A percentile compares a stretch with the other conserved stretches of the same genome.
Evolutionary conservation across 2,888 invertebrate genomes (phyloP).

Genomic region (Patella depressa): DNA sequence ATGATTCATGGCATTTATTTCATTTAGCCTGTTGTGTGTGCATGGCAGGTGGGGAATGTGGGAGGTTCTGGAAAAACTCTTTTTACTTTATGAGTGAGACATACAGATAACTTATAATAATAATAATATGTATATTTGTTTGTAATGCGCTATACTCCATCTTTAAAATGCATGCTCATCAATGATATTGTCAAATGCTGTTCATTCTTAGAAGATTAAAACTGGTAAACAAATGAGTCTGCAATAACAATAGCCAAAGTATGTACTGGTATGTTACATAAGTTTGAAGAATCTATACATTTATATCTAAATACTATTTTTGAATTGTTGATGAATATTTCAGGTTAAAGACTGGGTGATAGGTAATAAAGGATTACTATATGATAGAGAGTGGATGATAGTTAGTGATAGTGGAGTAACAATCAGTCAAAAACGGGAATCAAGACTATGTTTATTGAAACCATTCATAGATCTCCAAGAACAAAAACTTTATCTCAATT

Average conservation of each 20-base stretch:
- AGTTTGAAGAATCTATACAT: background rate
- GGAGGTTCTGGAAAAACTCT: no score
- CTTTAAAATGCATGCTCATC: no score
- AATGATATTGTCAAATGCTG: no score
- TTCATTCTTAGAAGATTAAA: no score
- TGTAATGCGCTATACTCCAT: no score
- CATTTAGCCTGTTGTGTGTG: no score
- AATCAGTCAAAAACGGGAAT: slow-evolving; percentile 88
- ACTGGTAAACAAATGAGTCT: background rate
- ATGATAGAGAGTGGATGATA: slow-evolving; percentile 96
- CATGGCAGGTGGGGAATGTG: no score
- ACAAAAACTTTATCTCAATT: slow-evolving; percentile 64
- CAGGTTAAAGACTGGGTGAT: slow-evolving; percentile 81
- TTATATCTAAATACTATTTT: background rate
- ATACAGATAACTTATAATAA: no score
- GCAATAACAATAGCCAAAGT: background rate
- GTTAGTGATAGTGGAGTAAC: slow-evolving; percentile 85
- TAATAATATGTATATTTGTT: no score
- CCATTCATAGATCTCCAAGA: slow-evolving; percentile 80
- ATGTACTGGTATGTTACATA: background rate
- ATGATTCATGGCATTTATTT: no score
- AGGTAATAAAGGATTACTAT: slow-evolving; percentile 83
- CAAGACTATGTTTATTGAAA: slow-evolving; percentile 83
- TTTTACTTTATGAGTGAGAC: no score
- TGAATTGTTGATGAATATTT: background rate